A percentile compares a stretch with the other conserved stretches of the same genome.
These are phyloP conservation scores for Acleris emargana DNA, from an alignment of 2,888 invertebrate species.

Conservation along the genomic window DNA sequence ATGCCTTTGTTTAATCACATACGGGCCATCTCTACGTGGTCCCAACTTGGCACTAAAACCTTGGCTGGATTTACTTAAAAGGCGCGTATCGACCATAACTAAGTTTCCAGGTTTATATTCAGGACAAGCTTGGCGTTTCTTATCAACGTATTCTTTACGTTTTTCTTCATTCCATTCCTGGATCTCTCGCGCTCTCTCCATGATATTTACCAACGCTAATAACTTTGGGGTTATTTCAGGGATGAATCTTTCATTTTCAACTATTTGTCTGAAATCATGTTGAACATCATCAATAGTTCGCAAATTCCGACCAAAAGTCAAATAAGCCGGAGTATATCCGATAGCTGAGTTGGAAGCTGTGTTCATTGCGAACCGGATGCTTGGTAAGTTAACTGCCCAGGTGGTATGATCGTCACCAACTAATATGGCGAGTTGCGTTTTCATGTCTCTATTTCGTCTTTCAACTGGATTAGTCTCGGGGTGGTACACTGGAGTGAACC, in stretches of 20 bases:
- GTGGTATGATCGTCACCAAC: constrained; percentile 41
- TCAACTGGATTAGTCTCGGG: constrained; percentile 41
- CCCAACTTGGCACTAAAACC: no score
- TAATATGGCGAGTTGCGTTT: constrained; percentile 38
- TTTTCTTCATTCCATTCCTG: constrained; percentile 5
- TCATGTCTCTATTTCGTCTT: constrained; percentile 40
- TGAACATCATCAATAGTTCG: neutral
- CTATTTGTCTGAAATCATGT: constrained; percentile 1
- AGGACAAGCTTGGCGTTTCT: no score
- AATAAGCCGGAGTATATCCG: constrained; percentile 4
- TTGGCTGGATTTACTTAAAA: no score
- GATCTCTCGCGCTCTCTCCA: constrained; percentile 4
- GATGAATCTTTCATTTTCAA: constrained; percentile 1
- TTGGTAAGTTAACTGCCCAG: constrained; percentile 50
- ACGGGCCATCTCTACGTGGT: no score
- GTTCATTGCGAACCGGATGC: constrained; percentile 60
- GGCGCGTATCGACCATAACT: no score
- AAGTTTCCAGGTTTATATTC: no score
- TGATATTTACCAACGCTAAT: neutral
- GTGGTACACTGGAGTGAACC: neutral
- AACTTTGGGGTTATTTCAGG: constrained; percentile 4
- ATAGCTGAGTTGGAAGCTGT: constrained; percentile 42
- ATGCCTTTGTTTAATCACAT: no score
- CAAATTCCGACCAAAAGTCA: constrained; percentile 15
- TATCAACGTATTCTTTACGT: constrained; percentile 1